Evolutionary conservation across 2,113 vertebrate species (phyloP), one percentile per base, ranked within the genome.

Genomic region (Vimba vimba): DNA sequence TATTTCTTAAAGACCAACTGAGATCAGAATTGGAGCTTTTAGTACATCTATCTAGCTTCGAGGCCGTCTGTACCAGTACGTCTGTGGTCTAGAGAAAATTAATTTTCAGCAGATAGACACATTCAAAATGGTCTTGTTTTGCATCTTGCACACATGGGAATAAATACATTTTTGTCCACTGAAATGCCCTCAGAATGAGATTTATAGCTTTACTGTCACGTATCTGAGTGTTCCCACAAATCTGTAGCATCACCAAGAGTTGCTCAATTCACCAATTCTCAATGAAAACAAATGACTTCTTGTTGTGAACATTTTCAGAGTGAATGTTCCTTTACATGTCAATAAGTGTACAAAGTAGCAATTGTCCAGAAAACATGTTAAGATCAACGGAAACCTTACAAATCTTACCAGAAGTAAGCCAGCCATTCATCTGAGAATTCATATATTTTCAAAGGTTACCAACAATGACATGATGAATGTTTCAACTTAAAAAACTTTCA

Each of bases 401-500:
- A 52, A 55, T 77, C 25, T 23, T 30, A 25, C 25, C 17, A 57
- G 45, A 80, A 80, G 17, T 66, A 66, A 87, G 23, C 59, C 39
- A 82, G 33, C 66, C 30, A n/a, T 45, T n/a, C n/a, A 21, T 82
- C 62, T 82, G 45, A 69, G 62, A 82, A 82, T 69, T 69, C 25
- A 68, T 52, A 68, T 82, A 52, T 82, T 82, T 82, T 50, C 60
- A 82, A 82, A 52, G 79, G 64, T 52, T 69, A 82, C 62, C 45
- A 82, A 66, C 79, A 80, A 69, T 36, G 64, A 82, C 79, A 81
- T n/a, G 39, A 80, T 69, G 79, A 36, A 82, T 52, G 79, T 52
- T 69, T 19, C 12, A 69, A 82, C 79, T 33, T 82, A 69, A 69
- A 82, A 82, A 64, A 64, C 2, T 66, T 77, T 59, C 39, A 66